Conservation (phyloP, 2,888 invertebrate species). For the Yponomeuta malinellus region DNA sequence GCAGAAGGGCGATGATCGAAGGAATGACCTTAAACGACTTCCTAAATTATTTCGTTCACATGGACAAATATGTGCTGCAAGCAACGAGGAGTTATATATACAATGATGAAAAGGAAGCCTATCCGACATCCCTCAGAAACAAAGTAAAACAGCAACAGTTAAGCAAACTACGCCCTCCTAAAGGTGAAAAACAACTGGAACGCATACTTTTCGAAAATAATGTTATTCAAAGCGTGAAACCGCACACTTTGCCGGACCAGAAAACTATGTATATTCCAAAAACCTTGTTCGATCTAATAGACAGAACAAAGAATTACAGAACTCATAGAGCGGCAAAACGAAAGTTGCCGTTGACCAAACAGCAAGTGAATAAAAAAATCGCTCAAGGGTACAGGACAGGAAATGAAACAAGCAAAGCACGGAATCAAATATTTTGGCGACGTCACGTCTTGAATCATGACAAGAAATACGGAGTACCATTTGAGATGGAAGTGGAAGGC, state of each 20-base stretch:
- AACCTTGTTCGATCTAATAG: not conserved
- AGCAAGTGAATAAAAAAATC: not conserved
- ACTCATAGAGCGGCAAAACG: not conserved
- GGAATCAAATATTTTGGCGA: not conserved
- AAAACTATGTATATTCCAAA: not conserved
- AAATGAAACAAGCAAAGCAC: not conserved
- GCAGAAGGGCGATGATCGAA: not conserved
- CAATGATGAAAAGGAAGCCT: not conserved
- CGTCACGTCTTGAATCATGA: not conserved
- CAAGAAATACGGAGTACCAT: constrained; percentile 37
- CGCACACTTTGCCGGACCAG: not conserved
- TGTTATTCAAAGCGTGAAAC: not conserved
- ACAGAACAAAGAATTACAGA: not conserved
- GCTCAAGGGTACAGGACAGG: not conserved
- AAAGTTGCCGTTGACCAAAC: not conserved
- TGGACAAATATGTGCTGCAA: not conserved
- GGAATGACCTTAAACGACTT: not conserved
- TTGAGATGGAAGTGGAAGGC: constrained; percentile 44
- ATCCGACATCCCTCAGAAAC: not conserved
- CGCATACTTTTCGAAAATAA: not conserved
- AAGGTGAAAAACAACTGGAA: not conserved
- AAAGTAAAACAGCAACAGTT: not conserved
- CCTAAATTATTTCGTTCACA: not conserved
- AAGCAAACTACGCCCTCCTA: no score
- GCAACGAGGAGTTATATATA: not conserved